phyloP scores from a whole-genome alignment of 1,140 invertebrate genomes.

The Tetranychus urticae region DNA sequence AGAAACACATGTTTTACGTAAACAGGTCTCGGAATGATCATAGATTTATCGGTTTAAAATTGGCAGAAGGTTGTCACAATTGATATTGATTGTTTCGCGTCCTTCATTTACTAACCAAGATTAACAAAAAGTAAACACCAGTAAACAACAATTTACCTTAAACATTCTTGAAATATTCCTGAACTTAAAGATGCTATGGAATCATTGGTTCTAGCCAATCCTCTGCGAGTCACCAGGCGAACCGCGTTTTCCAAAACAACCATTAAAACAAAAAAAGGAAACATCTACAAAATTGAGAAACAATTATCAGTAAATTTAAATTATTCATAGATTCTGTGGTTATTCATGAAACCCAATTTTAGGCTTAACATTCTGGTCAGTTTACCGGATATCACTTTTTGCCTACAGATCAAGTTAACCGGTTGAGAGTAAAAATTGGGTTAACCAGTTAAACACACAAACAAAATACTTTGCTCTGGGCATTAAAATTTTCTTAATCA shows the following conservation, averaged over 20 bases:
- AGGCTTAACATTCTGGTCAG: not conserved
- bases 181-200: conserved; percentile 4
- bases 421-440: no score
- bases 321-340: not conserved
- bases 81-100: no score
- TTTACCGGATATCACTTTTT: not conserved
- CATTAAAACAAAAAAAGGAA: conserved; percentile 5
- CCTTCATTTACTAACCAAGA: no score
- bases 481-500: not conserved
- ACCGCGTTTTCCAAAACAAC: conserved; percentile 5
- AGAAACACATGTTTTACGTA: no score
- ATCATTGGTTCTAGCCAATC: conserved; percentile 6
- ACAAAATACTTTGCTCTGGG: not conserved
- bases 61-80: no score
- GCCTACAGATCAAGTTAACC: not conserved
- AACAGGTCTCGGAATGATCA: no score
- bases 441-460: no score
- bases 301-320: not conserved
- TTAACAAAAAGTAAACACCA: no score
- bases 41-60: no score
- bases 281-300: conserved; percentile 3
- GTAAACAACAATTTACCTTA: conserved; percentile 1
- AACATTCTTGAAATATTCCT: conserved; percentile 11
- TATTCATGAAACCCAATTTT: not conserved
- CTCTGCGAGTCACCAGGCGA: not conserved